These are phyloP conservation scores for Sebastes baramenuke DNA, from an alignment of 2,797 vertebrate genomes.

Conservation along the genomic window DNA sequence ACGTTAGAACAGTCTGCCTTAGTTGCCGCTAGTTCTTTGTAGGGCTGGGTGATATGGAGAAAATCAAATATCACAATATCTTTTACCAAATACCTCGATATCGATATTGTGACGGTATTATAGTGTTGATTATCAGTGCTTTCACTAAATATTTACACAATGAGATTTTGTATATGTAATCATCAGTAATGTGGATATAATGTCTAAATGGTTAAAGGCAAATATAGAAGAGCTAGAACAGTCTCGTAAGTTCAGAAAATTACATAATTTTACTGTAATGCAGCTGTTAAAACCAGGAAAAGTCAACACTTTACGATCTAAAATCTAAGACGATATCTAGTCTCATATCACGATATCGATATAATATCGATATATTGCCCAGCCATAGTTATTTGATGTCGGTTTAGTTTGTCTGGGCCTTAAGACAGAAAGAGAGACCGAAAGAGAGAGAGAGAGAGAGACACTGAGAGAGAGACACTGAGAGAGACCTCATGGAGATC, in stretches of 20 bases:
- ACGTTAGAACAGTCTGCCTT: too few relatives aligned
- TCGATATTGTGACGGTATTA: too few relatives aligned
- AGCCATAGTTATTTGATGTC: too few relatives aligned
- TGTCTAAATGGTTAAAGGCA: background rate
- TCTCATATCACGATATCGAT: too few relatives aligned
- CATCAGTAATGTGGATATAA: background rate
- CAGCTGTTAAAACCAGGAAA: background rate
- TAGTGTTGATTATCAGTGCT: too few relatives aligned
- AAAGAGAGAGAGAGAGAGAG: background rate
- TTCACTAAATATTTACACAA: background rate
- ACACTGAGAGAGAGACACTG: background rate
- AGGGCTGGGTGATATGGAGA: too few relatives aligned
- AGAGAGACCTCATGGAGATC: constrained; percentile 58
- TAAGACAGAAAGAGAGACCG: background rate
- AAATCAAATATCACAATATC: too few relatives aligned
- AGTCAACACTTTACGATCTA: rapidly evolving
- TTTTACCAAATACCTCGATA: too few relatives aligned
- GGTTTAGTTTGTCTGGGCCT: too few relatives aligned
- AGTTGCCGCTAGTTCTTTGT: rapidly evolving
- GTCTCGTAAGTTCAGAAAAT: too few relatives aligned
- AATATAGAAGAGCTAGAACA: background rate
- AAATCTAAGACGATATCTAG: too few relatives aligned
- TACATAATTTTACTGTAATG: background rate
- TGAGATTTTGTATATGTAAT: background rate
- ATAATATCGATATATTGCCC: too few relatives aligned